phyloP scores from a whole-genome alignment of 2,113 vertebrate genomes.

The Chaenocephalus aceratus region DNA sequence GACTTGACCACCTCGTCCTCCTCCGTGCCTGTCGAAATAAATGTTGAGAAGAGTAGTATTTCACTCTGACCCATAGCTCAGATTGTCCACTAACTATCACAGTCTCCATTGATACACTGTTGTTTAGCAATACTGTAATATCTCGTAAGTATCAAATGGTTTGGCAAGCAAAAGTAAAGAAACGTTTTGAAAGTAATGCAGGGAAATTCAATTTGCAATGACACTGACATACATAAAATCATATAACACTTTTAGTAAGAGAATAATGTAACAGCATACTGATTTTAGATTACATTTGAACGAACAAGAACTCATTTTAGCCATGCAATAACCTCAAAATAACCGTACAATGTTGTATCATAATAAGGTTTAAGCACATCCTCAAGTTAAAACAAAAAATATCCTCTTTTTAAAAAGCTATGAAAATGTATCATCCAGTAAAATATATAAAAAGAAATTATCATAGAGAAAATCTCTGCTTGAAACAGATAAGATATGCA shows the following conservation, averaged over 20 bases:
- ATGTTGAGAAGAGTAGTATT: background rate
- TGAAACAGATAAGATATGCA: constrained; percentile 23
- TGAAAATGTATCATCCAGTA: constrained; percentile 7
- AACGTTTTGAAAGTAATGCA: background rate
- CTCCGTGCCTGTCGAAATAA: constrained; percentile 85
- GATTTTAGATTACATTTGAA: background rate
- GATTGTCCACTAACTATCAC: background rate
- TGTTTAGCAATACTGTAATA: background rate
- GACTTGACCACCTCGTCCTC: constrained; percentile 88
- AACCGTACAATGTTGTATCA: too few relatives aligned
- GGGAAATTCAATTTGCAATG: background rate
- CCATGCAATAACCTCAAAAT: too few relatives aligned
- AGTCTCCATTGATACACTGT: background rate
- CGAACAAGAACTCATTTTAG: background rate
- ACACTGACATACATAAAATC: background rate
- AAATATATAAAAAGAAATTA: constrained; percentile 14
- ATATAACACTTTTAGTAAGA: background rate
- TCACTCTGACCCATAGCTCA: constrained; percentile 16
- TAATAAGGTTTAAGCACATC: background rate
- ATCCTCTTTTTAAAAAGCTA: background rate
- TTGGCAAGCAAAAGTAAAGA: background rate
- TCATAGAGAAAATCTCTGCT: background rate
- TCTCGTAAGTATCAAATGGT: background rate
- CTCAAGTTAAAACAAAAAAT: background rate
- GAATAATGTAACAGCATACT: background rate